Evolutionary conservation across 2,113 vertebrate genomes (phyloP), one percentile per base, ranked within the genome.

Genomic region (Tachysurus vachellii): DNA sequence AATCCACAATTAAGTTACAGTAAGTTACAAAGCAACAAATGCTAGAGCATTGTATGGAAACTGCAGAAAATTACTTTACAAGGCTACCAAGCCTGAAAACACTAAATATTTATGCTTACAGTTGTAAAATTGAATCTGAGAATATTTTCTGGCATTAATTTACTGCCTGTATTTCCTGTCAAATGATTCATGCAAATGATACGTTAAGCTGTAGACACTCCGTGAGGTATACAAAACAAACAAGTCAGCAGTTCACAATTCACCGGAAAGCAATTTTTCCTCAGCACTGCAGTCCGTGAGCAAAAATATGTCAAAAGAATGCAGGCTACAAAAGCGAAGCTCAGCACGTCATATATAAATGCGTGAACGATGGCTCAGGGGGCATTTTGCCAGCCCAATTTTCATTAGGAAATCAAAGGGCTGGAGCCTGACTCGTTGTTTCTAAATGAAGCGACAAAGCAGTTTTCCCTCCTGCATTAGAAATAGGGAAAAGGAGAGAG

Each of bases 141-240:
- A 61, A 83, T 79, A 87, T 73, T 57, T 85, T 85, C 26, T 64
- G 31, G 47, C 73, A 62, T 75, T 28, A 87, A 87, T 90, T 90
- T 88, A 84, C 80, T 88, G 87, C 76, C 83, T 87, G 84, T 88
- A 90, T 64, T 87, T 87, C 82, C 62, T 85, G 82, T 85, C 82
- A 88, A 90, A 88, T 90, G 83, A 90, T 84, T 87, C 89, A 88
- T 83, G 87, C 89, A 90, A 90, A 88, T 90, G 82, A 61, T 54
- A 88, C 87, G 82, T 85, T 79, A 87, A 88, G 85, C 50, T 86
- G 84, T 87, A 87, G 87, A 87, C 82, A 71, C 23, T 85, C 83
- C 56, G 47, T 5, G 80, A 87, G 56, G 82, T 76, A 56, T 82
- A 61, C 71, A 28, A 85, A 90, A 90, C 80, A 87, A 87, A 85